Evolutionary conservation across 2,113 vertebrate genomes (phyloP), one percentile per base, ranked within the genome.

Genomic region (Oxyruncus cristatus): DNA sequence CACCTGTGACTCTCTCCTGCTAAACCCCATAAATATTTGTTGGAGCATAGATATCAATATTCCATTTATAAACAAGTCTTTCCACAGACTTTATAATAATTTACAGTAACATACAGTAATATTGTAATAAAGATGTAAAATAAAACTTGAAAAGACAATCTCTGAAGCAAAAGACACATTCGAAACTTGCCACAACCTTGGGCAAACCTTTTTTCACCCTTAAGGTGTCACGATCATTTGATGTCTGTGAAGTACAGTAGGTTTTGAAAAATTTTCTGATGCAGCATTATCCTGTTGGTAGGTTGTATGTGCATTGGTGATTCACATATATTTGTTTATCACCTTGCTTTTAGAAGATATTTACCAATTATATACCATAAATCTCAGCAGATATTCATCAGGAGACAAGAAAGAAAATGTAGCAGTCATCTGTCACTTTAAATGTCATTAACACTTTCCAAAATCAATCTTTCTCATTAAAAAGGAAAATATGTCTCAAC

Each of bases 321-420:
- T 87, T 94, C 93, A 96, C 56, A 89, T 91, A 28, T 91, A 91
- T 94, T 89, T 95, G 76, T 91, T 56, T 87, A 84, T 78, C 81
- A 92, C 66, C 77, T 95, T 91, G 56, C 47, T 49, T 92, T 86
- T 70, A 84, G 72, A 93, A 95, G 61, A 42, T 91, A 87, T 95
- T 88, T 95, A 85, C 59, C 76, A 94, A 44, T 90, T 88, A 80
- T 77, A 44, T 63, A 85, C 28, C 59, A 24, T 73, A 53, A 62
- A 94, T 61, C 28, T 58, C 49, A 83, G 37, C 35, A 79, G 62
- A 85, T 56, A 84, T 13, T 55, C 52, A 63, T 47, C 66, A 88
- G 71, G 80, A 94, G 46, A 55, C 32, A 8, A 70, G 75, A 93
- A 90, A 83, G 63, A 94, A 93, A 80, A 77, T 58, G 32, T 61